Conservation (phyloP, 2,797 vertebrate species). For the Chelonia mydas region DNA sequence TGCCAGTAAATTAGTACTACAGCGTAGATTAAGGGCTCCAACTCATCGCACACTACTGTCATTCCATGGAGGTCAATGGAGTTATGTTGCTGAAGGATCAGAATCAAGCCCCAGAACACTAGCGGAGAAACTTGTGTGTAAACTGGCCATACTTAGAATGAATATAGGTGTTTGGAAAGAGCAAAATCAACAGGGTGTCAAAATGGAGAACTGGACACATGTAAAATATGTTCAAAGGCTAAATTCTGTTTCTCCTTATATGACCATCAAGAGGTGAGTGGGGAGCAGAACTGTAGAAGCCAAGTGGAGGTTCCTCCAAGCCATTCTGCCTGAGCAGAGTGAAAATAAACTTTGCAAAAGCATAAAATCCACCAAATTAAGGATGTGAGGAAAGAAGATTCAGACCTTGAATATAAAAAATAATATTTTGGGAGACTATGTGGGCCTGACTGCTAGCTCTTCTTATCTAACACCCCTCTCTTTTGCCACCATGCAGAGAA, state of each 20-base stretch:
- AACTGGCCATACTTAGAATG: neutral
- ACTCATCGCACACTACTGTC: rapidly evolving
- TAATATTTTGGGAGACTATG: neutral
- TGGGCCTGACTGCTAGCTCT: constrained; percentile 8
- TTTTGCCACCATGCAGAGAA: constrained; percentile 3
- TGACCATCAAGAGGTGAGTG: neutral
- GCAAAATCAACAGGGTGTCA: neutral
- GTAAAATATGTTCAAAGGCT: neutral
- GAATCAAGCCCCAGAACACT: neutral
- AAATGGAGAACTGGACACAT: neutral
- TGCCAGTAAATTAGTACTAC: neutral
- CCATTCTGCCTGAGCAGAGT: rapidly evolving
- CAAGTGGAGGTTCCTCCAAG: neutral
- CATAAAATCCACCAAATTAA: neutral
- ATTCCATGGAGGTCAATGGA: neutral
- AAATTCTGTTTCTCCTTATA: neutral
- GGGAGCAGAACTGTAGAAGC: neutral
- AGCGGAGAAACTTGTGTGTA: neutral
- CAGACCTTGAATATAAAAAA: neutral
- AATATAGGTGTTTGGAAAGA: neutral
- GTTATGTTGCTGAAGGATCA: rapidly evolving
- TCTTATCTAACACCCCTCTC: neutral
- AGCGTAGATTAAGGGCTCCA: neutral
- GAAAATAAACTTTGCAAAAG: neutral
- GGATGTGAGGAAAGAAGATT: neutral